phyloP scores from a whole-genome alignment of 2,888 invertebrate genomes.

The Drosophila austrosaltans region DNA sequence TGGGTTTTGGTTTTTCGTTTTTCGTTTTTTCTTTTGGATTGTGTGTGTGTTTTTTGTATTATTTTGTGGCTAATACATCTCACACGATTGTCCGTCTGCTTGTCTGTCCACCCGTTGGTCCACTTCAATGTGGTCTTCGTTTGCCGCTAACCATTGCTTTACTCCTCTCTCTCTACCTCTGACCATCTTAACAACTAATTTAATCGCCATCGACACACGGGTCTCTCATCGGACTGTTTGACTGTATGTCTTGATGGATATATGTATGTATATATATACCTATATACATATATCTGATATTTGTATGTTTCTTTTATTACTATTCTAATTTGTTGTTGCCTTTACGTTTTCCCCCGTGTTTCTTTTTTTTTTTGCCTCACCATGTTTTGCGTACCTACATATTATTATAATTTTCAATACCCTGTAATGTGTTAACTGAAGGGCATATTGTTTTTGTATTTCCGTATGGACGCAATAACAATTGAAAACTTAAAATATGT shows the following conservation, averaged over 20 bases:
- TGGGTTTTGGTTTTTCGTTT: not conserved
- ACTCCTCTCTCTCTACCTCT: conserved; percentile 37
- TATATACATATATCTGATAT: conserved; percentile 48
- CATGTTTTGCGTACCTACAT: conserved; percentile 28
- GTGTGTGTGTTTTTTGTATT: conserved; percentile 8
- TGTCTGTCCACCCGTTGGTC: conserved; percentile 66
- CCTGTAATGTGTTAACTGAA: not conserved
- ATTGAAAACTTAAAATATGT: no score
- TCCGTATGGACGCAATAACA: no score
- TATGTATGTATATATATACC: conserved; percentile 48
- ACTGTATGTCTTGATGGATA: conserved; percentile 36
- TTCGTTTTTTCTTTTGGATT: conserved; percentile 16
- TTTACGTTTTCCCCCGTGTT: conserved; percentile 22
- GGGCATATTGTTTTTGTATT: not conserved
- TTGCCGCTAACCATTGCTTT: conserved; percentile 38
- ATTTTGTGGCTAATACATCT: conserved; percentile 36
- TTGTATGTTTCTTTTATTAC: conserved; percentile 62
- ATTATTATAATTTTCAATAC: not conserved
- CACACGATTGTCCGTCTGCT: conserved; percentile 26
- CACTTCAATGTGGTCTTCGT: conserved; percentile 72
- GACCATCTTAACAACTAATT: conserved; percentile 59
- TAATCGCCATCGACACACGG: conserved; percentile 61
- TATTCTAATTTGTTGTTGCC: conserved; percentile 68
- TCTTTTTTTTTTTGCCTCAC: conserved; percentile 34
- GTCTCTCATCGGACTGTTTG: conserved; percentile 43